These are phyloP conservation scores for Dasypogon diadema DNA, from an alignment of 2,888 invertebrate genomes.

Conservation along the genomic window DNA sequence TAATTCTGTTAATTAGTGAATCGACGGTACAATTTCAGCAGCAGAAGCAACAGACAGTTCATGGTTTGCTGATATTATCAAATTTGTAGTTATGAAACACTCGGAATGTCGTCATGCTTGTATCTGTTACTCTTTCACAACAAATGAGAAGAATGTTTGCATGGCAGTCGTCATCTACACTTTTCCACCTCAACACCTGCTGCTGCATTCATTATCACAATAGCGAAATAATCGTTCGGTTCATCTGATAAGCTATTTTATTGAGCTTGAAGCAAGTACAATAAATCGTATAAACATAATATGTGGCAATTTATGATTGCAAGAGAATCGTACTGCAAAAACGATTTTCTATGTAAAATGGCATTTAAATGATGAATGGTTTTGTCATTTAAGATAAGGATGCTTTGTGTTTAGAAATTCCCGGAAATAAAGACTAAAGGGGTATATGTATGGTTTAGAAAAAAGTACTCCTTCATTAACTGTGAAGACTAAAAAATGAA, in stretches of 20 bases:
- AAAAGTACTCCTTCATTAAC: too few species aligned
- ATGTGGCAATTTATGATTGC: too few species aligned
- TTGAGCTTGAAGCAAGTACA: neutral
- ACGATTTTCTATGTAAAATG: too few species aligned
- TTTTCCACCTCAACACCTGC: neutral
- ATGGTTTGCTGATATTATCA: neutral
- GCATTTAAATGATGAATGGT: too few species aligned
- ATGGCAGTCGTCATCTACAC: neutral
- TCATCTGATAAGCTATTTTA: neutral
- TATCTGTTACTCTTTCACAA: neutral
- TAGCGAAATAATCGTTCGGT: neutral
- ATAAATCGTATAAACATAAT: too few species aligned
- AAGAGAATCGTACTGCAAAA: too few species aligned
- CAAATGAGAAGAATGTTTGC: neutral
- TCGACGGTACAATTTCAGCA: neutral
- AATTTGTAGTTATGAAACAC: neutral
- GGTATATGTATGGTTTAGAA: too few species aligned
- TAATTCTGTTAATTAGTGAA: neutral
- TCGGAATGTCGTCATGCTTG: neutral
- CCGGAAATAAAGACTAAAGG: too few species aligned
- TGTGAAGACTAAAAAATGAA: too few species aligned
- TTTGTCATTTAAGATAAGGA: too few species aligned
- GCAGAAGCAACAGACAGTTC: neutral
- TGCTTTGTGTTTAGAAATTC: too few species aligned
- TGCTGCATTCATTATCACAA: neutral